Percentiles rank a stretch among this genome's conserved stretches.
These are phyloP conservation scores for Bothrops jararaca DNA, from an alignment of 2,113 vertebrate genomes.

Conservation along the genomic window DNA sequence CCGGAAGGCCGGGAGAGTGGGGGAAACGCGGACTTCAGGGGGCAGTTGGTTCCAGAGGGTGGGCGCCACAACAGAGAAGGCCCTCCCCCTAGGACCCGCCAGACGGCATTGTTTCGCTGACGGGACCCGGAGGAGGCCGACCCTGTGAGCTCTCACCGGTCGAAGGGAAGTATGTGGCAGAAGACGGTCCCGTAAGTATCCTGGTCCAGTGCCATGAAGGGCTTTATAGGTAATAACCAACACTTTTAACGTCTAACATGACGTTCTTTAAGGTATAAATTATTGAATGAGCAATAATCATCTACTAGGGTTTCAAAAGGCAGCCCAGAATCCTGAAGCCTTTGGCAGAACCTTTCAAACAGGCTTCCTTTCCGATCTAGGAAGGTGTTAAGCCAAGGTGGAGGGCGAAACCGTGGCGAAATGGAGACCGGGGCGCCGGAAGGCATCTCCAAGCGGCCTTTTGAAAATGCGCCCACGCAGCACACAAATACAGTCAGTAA, in stretches of 20 bases:
- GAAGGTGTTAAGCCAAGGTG: neutral
- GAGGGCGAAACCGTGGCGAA: neutral
- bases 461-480: neutral
- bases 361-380: neutral
- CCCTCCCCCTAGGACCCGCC: too few relatives aligned
- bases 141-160: too few relatives aligned
- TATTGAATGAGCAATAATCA: neutral
- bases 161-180: too few relatives aligned
- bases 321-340: neutral
- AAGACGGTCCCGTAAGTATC: too few relatives aligned
- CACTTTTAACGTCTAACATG: neutral
- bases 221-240: too few relatives aligned
- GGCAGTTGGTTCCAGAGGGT: too few relatives aligned
- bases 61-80: too few relatives aligned
- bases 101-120: too few relatives aligned
- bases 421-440: neutral
- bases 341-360: neutral
- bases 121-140: too few relatives aligned
- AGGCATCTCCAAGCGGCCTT: neutral
- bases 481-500: neutral
- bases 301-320: neutral
- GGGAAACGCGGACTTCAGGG: too few relatives aligned
- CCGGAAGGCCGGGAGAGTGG: too few relatives aligned
- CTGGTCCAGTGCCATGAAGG: too few relatives aligned
- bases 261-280: neutral